Percentiles rank a stretch among this genome's conserved stretches.
Conservation (phyloP, 2,797 vertebrate genomes). For the Rhodeus uyekii region DNA sequence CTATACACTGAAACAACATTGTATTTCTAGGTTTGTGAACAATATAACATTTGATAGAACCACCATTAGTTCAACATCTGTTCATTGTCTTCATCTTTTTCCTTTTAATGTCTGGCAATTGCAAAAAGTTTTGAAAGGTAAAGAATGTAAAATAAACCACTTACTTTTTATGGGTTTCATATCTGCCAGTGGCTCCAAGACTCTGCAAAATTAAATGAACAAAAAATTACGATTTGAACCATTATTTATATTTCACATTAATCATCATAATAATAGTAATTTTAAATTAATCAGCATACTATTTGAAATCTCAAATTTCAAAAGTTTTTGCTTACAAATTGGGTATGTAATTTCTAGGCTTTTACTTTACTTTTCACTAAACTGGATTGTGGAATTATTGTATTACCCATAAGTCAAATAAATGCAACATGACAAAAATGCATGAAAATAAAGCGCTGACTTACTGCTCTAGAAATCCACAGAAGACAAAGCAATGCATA, state of each 20-base stretch:
- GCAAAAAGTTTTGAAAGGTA: slow-evolving; percentile 12
- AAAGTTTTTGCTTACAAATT: too few species aligned
- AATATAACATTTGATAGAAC: slow-evolving; percentile 22
- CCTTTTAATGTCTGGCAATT: not conserved
- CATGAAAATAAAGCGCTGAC: slow-evolving; percentile 8
- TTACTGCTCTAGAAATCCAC: slow-evolving; percentile 15
- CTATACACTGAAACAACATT: not conserved
- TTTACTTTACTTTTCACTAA: too few species aligned
- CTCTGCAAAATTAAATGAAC: slow-evolving; percentile 59
- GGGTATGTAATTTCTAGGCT: not conserved
- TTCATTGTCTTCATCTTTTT: slow-evolving; percentile 21
- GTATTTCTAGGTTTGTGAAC: not conserved
- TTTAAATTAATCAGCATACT: not conserved
- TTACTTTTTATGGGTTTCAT: slow-evolving; percentile 76
- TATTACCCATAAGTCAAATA: not conserved
- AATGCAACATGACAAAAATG: slow-evolving; percentile 14
- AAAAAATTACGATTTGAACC: slow-evolving; percentile 6
- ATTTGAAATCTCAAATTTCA: not conserved
- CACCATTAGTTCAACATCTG: slow-evolving; percentile 22
- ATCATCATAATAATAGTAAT: not conserved
- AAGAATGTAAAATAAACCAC: slow-evolving; percentile 51
- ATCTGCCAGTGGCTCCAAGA: slow-evolving; percentile 65
- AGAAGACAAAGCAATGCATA: not conserved
- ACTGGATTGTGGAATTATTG: not conserved
- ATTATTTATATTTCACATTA: slow-evolving; percentile 1